These are phyloP conservation scores for Sitobion miscanthi DNA, from an alignment of 1,140 invertebrate species.

Conservation along the genomic window DNA sequence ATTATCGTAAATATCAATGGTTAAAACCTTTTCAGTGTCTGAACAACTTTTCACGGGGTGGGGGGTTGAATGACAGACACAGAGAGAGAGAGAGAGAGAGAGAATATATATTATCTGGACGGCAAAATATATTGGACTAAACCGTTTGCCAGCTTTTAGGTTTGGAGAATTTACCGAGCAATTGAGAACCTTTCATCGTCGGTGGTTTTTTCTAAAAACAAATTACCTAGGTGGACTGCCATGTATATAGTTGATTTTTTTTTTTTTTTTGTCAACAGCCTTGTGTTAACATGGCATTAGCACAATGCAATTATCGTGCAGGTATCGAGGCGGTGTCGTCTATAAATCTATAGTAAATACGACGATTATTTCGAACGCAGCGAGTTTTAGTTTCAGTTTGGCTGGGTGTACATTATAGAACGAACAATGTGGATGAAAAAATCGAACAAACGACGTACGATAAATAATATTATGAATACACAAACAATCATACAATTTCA, in stretches of 20 bases:
- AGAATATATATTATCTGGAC: background rate
- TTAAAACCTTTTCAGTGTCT: slow-evolving; percentile 41
- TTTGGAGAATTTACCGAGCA: background rate
- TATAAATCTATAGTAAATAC: background rate
- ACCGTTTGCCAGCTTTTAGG: background rate
- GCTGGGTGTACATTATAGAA: background rate
- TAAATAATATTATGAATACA: background rate
- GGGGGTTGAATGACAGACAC: background rate
- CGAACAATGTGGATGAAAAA: background rate
- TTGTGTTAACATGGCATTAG: background rate
- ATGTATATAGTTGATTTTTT: background rate
- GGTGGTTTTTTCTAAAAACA: background rate
- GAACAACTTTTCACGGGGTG: background rate
- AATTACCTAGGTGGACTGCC: background rate
- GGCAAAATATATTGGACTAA: background rate
- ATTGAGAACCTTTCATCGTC: background rate
- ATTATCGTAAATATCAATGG: slow-evolving; percentile 29
- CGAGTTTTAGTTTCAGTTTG: background rate
- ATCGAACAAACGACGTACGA: background rate
- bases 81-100: background rate
- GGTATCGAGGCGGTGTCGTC: background rate
- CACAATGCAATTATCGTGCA: background rate
- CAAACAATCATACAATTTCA: background rate
- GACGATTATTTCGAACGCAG: background rate
- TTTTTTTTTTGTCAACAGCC: background rate